These are phyloP conservation scores for Pristionchus fissidentatus DNA, from an alignment of 2,888 invertebrate genomes.

Conservation along the genomic window DNA sequence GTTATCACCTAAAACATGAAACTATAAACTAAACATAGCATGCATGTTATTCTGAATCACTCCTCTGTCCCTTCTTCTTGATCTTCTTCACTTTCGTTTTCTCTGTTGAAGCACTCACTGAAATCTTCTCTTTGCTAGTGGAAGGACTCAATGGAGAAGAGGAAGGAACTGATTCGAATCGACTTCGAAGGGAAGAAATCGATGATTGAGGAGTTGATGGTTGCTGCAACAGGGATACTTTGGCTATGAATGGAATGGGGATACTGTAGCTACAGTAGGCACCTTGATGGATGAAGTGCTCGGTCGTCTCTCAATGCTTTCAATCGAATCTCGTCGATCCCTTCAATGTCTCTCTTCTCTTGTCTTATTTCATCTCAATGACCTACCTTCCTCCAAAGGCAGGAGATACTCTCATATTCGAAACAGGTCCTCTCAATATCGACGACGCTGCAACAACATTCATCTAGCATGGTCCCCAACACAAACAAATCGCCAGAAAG, in stretches of 20 bases:
- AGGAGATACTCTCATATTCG: not conserved
- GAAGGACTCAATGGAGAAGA: not conserved
- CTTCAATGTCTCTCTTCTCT: not conserved
- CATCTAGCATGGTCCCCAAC: not conserved
- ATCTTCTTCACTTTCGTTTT: constrained; percentile 22
- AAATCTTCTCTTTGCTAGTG: not conserved
- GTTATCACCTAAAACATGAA: not conserved
- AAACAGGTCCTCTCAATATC: not conserved
- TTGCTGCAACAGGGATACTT: not conserved
- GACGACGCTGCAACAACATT: not conserved
- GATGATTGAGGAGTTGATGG: not conserved
- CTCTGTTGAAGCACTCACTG: constrained; percentile 2
- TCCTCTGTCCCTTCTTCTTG: not conserved
- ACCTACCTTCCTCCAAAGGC: not conserved
- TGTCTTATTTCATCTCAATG: too few relatives aligned
- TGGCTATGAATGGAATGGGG: too few relatives aligned
- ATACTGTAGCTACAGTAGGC: not conserved
- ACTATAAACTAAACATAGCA: not conserved
- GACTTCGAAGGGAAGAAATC: not conserved
- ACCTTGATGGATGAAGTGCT: not conserved
- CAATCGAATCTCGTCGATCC: not conserved
- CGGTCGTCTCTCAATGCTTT: constrained; percentile 29
- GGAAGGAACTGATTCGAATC: not conserved
- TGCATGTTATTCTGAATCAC: not conserved
- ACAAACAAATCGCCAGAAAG: not conserved